A percentile compares a stretch with the other conserved stretches of the same genome.
Evolutionary conservation across 2,888 invertebrate species (phyloP).

Genomic region (Nebria salina): DNA sequence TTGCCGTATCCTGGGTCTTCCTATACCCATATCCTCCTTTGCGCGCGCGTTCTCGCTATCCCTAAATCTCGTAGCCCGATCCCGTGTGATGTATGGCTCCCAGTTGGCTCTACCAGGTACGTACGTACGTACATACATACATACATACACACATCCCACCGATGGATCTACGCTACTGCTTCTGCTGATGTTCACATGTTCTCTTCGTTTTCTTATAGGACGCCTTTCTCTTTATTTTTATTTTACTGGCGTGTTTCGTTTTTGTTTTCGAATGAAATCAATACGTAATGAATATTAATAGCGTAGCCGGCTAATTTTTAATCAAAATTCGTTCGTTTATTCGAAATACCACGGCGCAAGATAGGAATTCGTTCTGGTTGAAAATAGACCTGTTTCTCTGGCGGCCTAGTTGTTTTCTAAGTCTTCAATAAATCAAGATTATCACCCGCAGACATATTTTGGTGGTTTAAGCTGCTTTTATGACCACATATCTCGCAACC

Average conservation of each 20-base stretch:
- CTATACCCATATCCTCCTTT: slow-evolving; percentile 57
- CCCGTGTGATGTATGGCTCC: slow-evolving; percentile 61
- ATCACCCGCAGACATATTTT: not conserved
- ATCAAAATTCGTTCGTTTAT: not conserved
- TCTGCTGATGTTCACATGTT: not conserved
- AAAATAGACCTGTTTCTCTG: not conserved
- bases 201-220: not conserved
- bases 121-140: not conserved
- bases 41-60: slow-evolving; percentile 47
- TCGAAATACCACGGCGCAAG: not conserved
- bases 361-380: not conserved
- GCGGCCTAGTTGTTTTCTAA: not conserved
- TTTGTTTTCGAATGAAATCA: not conserved
- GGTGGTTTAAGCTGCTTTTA: not conserved
- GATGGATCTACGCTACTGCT: not conserved
- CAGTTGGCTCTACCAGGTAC: slow-evolving; percentile 54
- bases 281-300: too few relatives aligned
- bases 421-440: not conserved
- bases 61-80: slow-evolving; percentile 49
- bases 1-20: slow-evolving; percentile 50
- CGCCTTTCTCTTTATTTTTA: not conserved
- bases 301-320: not conserved
- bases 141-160: not conserved
- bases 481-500: not conserved
- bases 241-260: not conserved